Base-by-base conservation (phyloP, 2,888 invertebrate species). In the Gordius sp. region DNA sequence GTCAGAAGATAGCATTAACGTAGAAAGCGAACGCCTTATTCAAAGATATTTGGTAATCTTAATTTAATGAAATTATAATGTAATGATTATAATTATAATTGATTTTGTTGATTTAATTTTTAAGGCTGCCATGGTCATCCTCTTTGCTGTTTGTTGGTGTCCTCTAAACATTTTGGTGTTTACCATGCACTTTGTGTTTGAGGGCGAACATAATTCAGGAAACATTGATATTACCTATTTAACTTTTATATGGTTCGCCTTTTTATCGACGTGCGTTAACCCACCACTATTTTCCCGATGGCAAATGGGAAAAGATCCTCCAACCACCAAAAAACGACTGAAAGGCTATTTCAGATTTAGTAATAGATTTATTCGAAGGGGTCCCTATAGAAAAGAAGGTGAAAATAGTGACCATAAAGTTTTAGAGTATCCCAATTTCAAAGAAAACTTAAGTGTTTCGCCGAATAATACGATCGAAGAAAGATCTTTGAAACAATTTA, bases 241-340 rank as follows among this genome's bases (percentile, higher is more conserved):
- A 54, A 73, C 76, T 65, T 76, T 79, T 63, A 76, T 78, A 2
- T 79, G 78, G 78, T 68, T 79, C 58, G 79, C 76, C 1, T 79
- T 78, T 63, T 64, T 78, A 59, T 78, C 79, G 2, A 76, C 77
- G 0, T 75, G 78, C 59, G 73, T 75, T 24, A 79, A 77, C 24
- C 79, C 79, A n/a, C n/a, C n/a, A n/a, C n/a, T n/a, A n/a, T n/a
- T n/a, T n/a, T n/a, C n/a, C n/a, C n/a, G n/a, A n/a, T n/a, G n/a
- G n/a, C n/a, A n/a, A n/a, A n/a, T n/a, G n/a, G n/a, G n/a, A n/a
- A n/a, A n/a, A n/a, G n/a, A n/a, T n/a, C n/a, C n/a, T n/a, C n/a
- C n/a, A n/a, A n/a, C n/a, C n/a, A 65, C 67, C 39, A 66, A 65
- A 57, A 65, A 66, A 60, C 59, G 64, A 52, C 61, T 67, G 2